A percentile compares a stretch with the other conserved stretches of the same genome.
Conservation (phyloP, 2,888 invertebrate genomes). For the Hirtodrosophila histrioides region DNA sequence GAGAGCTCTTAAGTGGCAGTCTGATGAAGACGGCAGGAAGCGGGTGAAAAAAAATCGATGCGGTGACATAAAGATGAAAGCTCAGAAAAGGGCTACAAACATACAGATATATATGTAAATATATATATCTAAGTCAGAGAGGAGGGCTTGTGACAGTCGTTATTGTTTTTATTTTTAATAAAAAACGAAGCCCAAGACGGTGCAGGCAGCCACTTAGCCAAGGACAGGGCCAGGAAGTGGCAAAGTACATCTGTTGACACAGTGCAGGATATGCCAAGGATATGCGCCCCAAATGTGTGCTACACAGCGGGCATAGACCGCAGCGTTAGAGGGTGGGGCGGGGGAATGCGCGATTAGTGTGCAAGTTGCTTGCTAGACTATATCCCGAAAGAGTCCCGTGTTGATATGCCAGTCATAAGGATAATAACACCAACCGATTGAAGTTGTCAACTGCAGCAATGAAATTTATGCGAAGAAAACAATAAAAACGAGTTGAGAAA, state of each 20-base stretch:
- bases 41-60: slow-evolving; percentile 64
- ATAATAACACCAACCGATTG: slow-evolving; percentile 30
- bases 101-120: slow-evolving; percentile 1
- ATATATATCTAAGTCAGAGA: neutral
- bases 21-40: slow-evolving; percentile 57
- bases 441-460: slow-evolving; percentile 22
- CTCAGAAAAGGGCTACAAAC: slow-evolving; percentile 45
- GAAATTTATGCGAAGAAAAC: slow-evolving; percentile 38
- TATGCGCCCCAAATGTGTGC: slow-evolving; percentile 1
- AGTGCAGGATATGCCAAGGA: slow-evolving; percentile 25
- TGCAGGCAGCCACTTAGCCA: slow-evolving; percentile 32
- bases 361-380: neutral
- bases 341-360: slow-evolving; percentile 35
- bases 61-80: slow-evolving; percentile 74
- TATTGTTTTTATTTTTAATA: slow-evolving; percentile 71
- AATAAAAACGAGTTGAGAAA: slow-evolving; percentile 2
- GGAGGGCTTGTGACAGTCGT: slow-evolving; percentile 41
- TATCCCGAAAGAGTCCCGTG: slow-evolving; percentile 10
- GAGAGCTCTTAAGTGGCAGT: slow-evolving; percentile 54
- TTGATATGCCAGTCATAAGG: slow-evolving; percentile 23
- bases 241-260: slow-evolving; percentile 36
- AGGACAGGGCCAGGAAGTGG: slow-evolving; percentile 17
- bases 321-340: neutral
- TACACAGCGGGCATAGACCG: slow-evolving; percentile 7
- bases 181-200: slow-evolving; percentile 27